A percentile compares a stretch with the other conserved stretches of the same genome.
These are phyloP conservation scores for Coenonympha glycerion DNA, from an alignment of 2,888 invertebrate genomes.

Conservation along the genomic window DNA sequence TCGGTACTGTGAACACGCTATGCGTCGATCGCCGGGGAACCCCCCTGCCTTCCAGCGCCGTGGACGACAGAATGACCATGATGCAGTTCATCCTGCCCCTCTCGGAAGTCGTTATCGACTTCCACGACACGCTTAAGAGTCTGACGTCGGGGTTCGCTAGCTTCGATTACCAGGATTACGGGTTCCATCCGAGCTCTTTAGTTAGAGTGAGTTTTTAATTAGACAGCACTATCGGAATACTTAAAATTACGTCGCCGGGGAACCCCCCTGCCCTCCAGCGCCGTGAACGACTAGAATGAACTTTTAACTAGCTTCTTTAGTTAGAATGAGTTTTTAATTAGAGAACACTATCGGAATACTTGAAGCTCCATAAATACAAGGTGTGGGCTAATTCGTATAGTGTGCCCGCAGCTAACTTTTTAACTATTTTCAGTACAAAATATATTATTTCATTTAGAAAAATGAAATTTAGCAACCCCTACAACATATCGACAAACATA, in stretches of 20 bases:
- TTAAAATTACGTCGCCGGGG: no score
- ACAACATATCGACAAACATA: no score
- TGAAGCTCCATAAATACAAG: no score
- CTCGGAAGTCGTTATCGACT: slow-evolving; percentile 95
- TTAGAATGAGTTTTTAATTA: slow-evolving; percentile 77
- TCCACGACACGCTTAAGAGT: slow-evolving; percentile 93
- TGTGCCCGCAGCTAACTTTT: no score
- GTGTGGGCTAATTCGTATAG: no score
- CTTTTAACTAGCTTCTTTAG: slow-evolving; percentile 93
- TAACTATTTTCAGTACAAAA: no score
- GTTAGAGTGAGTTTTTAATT: slow-evolving; percentile 78
- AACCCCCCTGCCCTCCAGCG: slow-evolving; percentile 78
- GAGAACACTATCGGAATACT: no score
- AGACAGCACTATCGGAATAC: no score
- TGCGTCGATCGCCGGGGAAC: slow-evolving; percentile 82
- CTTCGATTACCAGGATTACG: slow-evolving; percentile 93
- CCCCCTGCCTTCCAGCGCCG: slow-evolving; percentile 81
- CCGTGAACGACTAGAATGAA: slow-evolving; percentile 89
- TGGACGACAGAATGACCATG: slow-evolving; percentile 89
- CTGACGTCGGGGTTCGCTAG: slow-evolving; percentile 96
- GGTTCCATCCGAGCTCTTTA: slow-evolving; percentile 85
- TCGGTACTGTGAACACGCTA: slow-evolving; percentile 81
- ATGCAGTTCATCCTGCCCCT: slow-evolving; percentile 90
- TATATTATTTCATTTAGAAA: no score
- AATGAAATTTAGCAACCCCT: no score